Evolutionary conservation across 2,113 vertebrate species (phyloP).

Genomic region (Bungarus multicinctus): DNA sequence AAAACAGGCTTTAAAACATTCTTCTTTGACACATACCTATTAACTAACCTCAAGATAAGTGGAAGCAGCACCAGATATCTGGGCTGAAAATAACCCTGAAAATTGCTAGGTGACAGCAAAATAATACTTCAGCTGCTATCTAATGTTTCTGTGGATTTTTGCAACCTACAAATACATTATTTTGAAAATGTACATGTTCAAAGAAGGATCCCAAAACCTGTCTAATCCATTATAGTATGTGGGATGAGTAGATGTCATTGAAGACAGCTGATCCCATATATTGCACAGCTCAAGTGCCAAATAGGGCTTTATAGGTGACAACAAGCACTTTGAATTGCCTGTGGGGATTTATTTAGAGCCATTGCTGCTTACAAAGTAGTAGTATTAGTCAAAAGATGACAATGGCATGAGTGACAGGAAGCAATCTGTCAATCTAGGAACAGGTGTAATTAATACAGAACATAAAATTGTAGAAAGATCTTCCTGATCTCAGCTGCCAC

Average conservation of each 20-base stretch:
- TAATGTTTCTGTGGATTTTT: neutral
- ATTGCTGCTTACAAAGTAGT: neutral
- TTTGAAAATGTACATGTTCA: neutral
- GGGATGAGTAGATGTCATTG: neutral
- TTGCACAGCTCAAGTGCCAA: neutral
- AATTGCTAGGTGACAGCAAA: neutral
- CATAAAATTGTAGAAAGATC: neutral
- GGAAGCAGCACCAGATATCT: neutral
- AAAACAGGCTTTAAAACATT: neutral
- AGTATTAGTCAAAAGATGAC: neutral
- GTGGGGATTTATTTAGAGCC: neutral
- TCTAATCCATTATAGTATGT: neutral
- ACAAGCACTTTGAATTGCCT: neutral
- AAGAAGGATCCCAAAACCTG: neutral
- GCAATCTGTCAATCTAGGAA: neutral
- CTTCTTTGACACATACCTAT: neutral
- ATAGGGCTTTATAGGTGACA: neutral
- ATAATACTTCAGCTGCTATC: neutral
- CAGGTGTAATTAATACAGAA: neutral
- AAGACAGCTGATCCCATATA: neutral
- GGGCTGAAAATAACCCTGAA: neutral
- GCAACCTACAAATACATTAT: neutral
- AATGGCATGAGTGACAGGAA: neutral
- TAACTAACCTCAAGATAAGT: neutral
- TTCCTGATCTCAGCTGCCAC: neutral